Evolutionary conservation across 2,888 invertebrate genomes (phyloP).

Genomic region (Yponomeuta cagnagella): DNA sequence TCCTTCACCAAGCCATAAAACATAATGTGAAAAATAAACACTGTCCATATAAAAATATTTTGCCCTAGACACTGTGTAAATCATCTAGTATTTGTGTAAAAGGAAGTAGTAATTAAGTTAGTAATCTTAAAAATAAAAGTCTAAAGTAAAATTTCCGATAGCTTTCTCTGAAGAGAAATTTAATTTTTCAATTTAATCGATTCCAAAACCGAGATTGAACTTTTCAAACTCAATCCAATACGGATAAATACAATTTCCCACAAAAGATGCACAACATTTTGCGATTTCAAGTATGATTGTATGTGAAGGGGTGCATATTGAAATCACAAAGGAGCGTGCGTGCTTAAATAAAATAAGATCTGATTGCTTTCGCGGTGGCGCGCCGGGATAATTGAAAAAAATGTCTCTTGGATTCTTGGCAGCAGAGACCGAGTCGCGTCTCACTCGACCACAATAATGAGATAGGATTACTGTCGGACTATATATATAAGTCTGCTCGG

Average conservation of each 20-base stretch:
- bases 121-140: too few relatives aligned
- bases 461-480: conserved; percentile 13
- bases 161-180: too few relatives aligned
- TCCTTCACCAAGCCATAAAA: too few relatives aligned
- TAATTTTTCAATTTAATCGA: not conserved
- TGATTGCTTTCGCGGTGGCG: conserved; percentile 57
- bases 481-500: not conserved
- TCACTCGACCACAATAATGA: conserved; percentile 16
- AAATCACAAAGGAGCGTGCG: conserved; percentile 38
- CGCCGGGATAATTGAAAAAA: conserved; percentile 61
- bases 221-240: not conserved
- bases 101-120: too few relatives aligned
- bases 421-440: conserved; percentile 36
- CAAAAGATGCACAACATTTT: not conserved
- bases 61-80: too few relatives aligned
- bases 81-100: too few relatives aligned
- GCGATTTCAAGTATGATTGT: not conserved
- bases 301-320: conserved; percentile 23
- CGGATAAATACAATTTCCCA: not conserved
- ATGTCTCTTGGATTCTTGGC: conserved; percentile 59
- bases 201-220: not conserved
- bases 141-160: too few relatives aligned
- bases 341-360: conserved; percentile 47
- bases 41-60: too few relatives aligned
- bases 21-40: too few relatives aligned